Percentiles rank a stretch among this genome's conserved stretches.
Conservation (phyloP, 2,797 vertebrate genomes). For the Syngnathus acus region DNA sequence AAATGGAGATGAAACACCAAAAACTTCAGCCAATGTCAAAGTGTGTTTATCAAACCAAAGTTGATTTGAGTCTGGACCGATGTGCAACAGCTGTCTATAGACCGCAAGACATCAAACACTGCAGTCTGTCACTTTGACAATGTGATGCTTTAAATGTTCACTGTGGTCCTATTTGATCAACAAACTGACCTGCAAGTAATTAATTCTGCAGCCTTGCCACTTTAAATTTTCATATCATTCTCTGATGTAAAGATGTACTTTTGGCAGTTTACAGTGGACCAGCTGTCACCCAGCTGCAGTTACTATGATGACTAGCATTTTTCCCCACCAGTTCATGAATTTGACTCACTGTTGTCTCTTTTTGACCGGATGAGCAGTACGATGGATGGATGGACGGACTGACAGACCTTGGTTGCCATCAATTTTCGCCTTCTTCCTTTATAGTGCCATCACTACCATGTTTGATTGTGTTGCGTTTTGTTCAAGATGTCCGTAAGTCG, state of each 20-base stretch:
- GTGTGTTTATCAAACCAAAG: slow-evolving; percentile 3
- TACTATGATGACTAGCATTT: neutral
- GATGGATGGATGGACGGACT: no score
- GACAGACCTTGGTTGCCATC: neutral
- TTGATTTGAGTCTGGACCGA: slow-evolving; percentile 6
- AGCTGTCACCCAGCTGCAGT: neutral
- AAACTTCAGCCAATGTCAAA: neutral
- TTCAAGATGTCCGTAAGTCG: no score
- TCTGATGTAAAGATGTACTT: no score
- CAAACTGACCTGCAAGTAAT: slow-evolving; percentile 3
- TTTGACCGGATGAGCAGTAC: neutral
- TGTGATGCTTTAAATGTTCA: neutral
- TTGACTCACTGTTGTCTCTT: neutral
- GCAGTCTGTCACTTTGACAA: neutral
- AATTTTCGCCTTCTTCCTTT: neutral
- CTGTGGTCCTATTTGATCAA: slow-evolving; percentile 3
- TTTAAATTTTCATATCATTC: neutral
- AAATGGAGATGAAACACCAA: slow-evolving; percentile 5
- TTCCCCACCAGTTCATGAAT: neutral
- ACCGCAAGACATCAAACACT: slow-evolving; percentile 2
- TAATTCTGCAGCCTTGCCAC: neutral
- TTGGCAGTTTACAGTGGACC: neutral
- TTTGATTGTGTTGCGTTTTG: neutral
- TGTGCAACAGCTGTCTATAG: slow-evolving; percentile 9
- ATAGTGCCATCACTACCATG: no score